Evolutionary conservation across 1,140 invertebrate genomes (phyloP), one percentile per base, ranked within the genome.

Genomic region (Oncopodura yosiiana): DNA sequence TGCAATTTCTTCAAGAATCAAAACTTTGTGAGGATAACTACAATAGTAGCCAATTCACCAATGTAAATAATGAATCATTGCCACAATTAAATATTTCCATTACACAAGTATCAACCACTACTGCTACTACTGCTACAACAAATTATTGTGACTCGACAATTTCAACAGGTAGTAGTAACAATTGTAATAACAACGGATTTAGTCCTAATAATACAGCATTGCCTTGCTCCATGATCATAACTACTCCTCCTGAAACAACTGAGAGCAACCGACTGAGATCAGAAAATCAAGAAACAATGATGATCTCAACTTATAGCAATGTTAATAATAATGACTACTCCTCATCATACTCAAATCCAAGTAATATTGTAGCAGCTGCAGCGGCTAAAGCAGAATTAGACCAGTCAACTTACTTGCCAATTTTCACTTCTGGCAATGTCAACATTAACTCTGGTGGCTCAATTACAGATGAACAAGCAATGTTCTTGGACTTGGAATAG

Each of bases 331-430:
- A n/a, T n/a, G n/a, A n/a, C n/a, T n/a, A n/a, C n/a, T n/a, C n/a
- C n/a, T n/a, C n/a, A n/a, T n/a, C n/a, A n/a, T n/a, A n/a, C n/a
- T n/a, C n/a, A n/a, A n/a, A n/a, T n/a, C n/a, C n/a, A n/a, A n/a
- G n/a, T n/a, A n/a, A n/a, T 1, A 58, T 58, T 46, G 19, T 52
- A n/a, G 43, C 49, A 3, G 36, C 41, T 16, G 56, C 56, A 23
- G 56, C 48, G 21, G 56, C 29, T 11, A 58, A 58, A 37, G 49
- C 56, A 9, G 56, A 58, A 36, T 18, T 58, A 14, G 56, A 58
- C 30, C 56, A 51, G 19, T 38, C 36, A 37, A 37, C 24, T 12
- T 58, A 50, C 19, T 34, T 58, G n/a, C 56, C 56, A 12, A 14
- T 58, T 12, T 58, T 58, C 34, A 51, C 45, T 23, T 14, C 42